Conservation (phyloP, 2,797 vertebrate genomes). For the Myiotriccus ornatus region DNA sequence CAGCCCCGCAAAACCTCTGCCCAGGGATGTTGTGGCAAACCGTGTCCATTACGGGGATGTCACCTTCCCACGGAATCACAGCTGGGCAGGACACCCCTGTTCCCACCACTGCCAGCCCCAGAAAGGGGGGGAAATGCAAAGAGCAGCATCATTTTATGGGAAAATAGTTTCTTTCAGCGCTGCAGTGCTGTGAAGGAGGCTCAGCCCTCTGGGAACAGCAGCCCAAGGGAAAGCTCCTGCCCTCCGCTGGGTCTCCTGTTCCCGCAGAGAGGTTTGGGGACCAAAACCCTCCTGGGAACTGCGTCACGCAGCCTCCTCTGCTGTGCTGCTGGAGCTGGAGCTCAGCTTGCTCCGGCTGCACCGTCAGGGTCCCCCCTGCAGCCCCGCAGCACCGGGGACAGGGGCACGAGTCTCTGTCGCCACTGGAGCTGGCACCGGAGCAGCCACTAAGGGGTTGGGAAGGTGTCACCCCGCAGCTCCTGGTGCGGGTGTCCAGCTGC, state of each 20-base stretch:
- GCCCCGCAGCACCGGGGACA: rapidly evolving
- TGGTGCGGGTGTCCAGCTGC: not conserved
- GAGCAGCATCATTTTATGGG: not conserved
- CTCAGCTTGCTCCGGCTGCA: not conserved
- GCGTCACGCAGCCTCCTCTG: not conserved
- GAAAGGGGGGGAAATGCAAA: not conserved
- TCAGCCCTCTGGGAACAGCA: not conserved
- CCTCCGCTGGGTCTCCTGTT: not conserved
- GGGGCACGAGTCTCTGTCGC: rapidly evolving
- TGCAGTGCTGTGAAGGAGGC: rapidly evolving
- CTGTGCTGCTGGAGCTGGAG: not conserved
- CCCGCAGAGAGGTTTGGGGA: not conserved
- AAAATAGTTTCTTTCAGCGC: not conserved
- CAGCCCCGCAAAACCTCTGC: not conserved
- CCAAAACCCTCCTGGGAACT: not conserved
- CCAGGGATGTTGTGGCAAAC: not conserved
- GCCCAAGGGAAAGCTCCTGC: not conserved
- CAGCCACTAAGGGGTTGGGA: not conserved
- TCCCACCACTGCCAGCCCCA: not conserved
- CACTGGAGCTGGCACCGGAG: not conserved
- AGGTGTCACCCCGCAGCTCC: not conserved
- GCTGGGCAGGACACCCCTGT: not conserved
- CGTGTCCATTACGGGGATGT: rapidly evolving
- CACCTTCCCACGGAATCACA: not conserved
- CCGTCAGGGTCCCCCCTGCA: not conserved